Conservation (phyloP, 2,888 invertebrate species). For the Aspidiotus destructor region DNA sequence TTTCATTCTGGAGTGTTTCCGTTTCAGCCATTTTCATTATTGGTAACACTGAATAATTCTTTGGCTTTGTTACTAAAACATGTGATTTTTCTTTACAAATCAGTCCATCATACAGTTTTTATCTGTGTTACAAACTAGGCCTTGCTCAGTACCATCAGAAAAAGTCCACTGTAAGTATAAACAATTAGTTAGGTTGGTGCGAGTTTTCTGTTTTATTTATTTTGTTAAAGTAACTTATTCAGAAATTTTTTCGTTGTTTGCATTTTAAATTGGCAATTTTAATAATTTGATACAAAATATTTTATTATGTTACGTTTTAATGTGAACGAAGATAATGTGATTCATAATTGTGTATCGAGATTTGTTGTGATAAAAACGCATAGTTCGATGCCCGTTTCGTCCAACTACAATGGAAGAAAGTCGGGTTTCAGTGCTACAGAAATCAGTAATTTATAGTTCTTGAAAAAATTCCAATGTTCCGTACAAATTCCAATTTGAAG, state of each 20-base stretch:
- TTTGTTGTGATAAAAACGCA: conserved; percentile 30
- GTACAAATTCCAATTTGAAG: conserved; percentile 22
- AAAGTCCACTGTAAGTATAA: conserved; percentile 28
- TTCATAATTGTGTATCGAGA: conserved; percentile 27
- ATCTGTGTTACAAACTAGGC: conserved; percentile 29
- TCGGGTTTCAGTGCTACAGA: conserved; percentile 29
- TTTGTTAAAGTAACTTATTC: conserved; percentile 31
- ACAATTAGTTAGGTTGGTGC: conserved; percentile 33
- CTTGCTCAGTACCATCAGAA: conserved; percentile 32
- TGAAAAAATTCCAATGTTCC: conserved; percentile 24
- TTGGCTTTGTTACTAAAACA: too few relatives aligned
- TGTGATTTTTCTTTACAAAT: too few relatives aligned
- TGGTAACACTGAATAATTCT: too few relatives aligned
- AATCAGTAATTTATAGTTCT: conserved; percentile 31
- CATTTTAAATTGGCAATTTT: conserved; percentile 32
- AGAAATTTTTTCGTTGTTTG: conserved; percentile 31
- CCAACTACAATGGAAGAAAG: conserved; percentile 33
- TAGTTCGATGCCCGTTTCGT: conserved; percentile 32
- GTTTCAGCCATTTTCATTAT: too few relatives aligned
- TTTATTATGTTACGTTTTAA: conserved; percentile 33
- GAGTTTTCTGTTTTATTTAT: conserved; percentile 33
- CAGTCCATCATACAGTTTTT: conserved; percentile 4
- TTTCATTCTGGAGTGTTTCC: too few relatives aligned
- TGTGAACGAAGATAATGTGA: conserved; percentile 31
- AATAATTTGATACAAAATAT: conserved; percentile 31